Percentiles rank a stretch among this genome's conserved stretches.
Conservation (phyloP, 2,888 invertebrate species). For the Candidula unifasciata region DNA sequence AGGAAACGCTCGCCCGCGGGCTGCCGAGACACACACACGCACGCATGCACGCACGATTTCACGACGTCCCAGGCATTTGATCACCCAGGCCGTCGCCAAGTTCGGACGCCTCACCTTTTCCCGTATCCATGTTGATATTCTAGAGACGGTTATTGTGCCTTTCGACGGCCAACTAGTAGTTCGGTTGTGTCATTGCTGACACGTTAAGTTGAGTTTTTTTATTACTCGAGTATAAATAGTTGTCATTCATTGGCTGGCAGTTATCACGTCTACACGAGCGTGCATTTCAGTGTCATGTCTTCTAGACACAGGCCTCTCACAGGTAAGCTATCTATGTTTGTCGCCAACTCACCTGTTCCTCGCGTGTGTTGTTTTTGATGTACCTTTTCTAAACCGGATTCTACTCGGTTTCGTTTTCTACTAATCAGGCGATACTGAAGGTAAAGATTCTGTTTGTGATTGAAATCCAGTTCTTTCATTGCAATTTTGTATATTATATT, state of each 20-base stretch:
- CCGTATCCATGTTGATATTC: constrained; percentile 14
- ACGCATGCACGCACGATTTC: neutral
- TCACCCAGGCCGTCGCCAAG: neutral
- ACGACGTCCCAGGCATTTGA: neutral
- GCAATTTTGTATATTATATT: too few relatives aligned
- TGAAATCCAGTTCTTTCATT: too few relatives aligned
- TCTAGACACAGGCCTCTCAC: neutral
- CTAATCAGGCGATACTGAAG: too few relatives aligned
- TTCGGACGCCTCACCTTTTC: constrained; percentile 19
- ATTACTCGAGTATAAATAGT: too few relatives aligned
- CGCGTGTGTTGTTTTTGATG: neutral
- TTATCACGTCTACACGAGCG: neutral
- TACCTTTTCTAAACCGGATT: too few relatives aligned
- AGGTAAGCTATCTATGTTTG: constrained; percentile 7
- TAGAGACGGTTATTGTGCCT: too few relatives aligned
- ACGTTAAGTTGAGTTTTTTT: neutral
- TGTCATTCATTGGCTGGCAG: neutral
- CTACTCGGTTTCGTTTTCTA: too few relatives aligned
- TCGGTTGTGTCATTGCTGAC: neutral
- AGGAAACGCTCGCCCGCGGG: neutral
- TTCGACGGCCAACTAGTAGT: too few relatives aligned
- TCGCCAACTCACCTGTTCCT: neutral
- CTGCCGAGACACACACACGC: neutral
- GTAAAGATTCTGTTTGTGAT: too few relatives aligned
- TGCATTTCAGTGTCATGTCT: constrained; percentile 31